phyloP scores from a whole-genome alignment of 2,113 vertebrate genomes.

The Clarias gariepinus region DNA sequence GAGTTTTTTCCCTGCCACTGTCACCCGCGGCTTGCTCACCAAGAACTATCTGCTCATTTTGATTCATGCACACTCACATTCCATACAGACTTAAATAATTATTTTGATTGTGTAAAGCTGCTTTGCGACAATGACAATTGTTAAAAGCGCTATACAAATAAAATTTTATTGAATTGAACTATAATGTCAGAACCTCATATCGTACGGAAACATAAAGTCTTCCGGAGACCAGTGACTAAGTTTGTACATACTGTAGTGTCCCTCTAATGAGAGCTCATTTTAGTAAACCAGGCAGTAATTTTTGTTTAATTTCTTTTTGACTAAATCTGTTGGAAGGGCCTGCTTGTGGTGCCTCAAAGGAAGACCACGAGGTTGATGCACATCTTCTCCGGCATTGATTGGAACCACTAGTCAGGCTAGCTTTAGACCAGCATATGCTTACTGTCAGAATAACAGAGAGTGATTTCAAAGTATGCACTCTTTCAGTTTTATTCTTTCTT shows the following conservation, averaged over 20 bases:
- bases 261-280: background rate
- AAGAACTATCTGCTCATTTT: too few species aligned
- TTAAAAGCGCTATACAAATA: too few species aligned
- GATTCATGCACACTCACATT: too few species aligned
- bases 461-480: conserved; percentile 20
- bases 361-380: background rate
- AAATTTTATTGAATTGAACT: too few species aligned
- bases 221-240: background rate
- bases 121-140: too few species aligned
- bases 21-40: too few species aligned
- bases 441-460: conserved; percentile 1
- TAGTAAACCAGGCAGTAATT: background rate
- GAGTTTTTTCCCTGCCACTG: too few species aligned
- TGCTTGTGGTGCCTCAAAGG: background rate
- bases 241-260: background rate
- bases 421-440: conserved; percentile 10
- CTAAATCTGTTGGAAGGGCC: background rate
- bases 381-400: conserved; percentile 21
- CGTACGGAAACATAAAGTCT: conserved; percentile 9
- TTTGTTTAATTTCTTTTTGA: background rate
- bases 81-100: too few species aligned
- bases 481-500: background rate
- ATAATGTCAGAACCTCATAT: background rate
- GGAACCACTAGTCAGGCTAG: conserved; percentile 24
- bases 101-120: too few species aligned